Conservation (phyloP, 2,797 vertebrate genomes). For the Xenopus petersii region DNA sequence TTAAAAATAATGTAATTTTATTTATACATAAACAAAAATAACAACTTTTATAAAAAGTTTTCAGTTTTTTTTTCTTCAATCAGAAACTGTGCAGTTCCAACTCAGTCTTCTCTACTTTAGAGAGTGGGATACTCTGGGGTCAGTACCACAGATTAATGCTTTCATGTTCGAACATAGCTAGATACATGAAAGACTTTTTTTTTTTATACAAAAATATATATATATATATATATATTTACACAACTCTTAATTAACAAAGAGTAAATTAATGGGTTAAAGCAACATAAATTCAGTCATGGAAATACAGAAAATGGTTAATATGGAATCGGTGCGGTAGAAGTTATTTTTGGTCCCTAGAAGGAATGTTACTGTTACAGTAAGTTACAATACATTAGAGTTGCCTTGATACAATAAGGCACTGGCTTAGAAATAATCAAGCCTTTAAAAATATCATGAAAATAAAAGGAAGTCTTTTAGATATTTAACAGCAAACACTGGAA, state of each 20-base stretch:
- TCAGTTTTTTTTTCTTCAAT: conserved; percentile 1
- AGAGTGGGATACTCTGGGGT: conserved; percentile 44
- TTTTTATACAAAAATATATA: conserved; percentile 41
- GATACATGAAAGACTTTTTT: conserved; percentile 18
- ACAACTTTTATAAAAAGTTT: conserved; percentile 49
- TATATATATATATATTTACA: conserved; percentile 26
- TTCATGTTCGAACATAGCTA: conserved; percentile 26
- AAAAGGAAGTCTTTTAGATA: too few relatives aligned
- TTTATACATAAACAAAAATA: conserved; percentile 40
- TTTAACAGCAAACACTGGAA: too few relatives aligned
- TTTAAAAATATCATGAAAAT: too few relatives aligned
- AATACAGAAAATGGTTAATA: background rate
- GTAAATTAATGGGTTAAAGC: background rate
- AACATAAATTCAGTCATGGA: conserved; percentile 1
- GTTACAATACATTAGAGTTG: background rate
- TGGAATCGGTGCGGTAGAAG: too few relatives aligned
- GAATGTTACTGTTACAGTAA: conserved; percentile 4
- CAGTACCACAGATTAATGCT: conserved; percentile 36
- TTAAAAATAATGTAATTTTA: conserved; percentile 42
- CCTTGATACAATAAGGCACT: background rate
- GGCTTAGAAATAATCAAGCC: too few relatives aligned
- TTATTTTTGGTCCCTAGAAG: conserved; percentile 24
- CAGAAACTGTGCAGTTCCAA: conserved; percentile 44
- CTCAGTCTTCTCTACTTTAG: conserved; percentile 46
- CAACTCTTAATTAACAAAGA: conserved; percentile 22